Evolutionary conservation across 2,888 invertebrate species (phyloP).

Genomic region (Nysson spinosus): DNA sequence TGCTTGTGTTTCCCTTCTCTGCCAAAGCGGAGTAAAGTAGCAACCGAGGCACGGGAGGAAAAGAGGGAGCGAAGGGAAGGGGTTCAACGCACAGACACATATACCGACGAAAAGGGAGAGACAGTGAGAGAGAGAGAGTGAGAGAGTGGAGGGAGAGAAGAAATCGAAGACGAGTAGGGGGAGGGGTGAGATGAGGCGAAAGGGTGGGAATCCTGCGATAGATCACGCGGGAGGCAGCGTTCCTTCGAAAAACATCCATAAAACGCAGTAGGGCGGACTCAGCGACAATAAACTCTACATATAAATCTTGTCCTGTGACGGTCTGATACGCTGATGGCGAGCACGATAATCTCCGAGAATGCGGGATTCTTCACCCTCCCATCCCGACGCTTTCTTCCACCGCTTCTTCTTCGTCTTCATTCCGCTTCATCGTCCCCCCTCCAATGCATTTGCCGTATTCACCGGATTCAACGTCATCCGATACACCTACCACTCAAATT

Average conservation of each 20-base stretch:
- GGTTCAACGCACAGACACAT: too few species aligned
- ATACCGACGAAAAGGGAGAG: too few species aligned
- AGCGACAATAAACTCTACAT: conserved; percentile 78
- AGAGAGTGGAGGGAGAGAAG: conserved; percentile 33
- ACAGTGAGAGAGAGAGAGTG: conserved; percentile 35
- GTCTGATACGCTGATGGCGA: conserved; percentile 78
- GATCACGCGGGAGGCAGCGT: conserved; percentile 76
- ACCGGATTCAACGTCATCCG: conserved; percentile 9
- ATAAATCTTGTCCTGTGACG: conserved; percentile 78
- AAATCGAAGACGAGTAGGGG: conserved; percentile 38
- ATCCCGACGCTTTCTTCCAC: conserved; percentile 48
- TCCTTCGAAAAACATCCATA: conserved; percentile 78
- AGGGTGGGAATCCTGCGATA: conserved; percentile 71
- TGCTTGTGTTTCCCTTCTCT: conserved; percentile 60
- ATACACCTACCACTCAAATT: neutral
- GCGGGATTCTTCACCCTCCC: conserved; percentile 72
- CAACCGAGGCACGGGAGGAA: too few species aligned
- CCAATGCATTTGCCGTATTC: neutral
- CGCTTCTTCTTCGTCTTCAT: conserved; percentile 33
- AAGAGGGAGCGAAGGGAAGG: conserved; percentile 14
- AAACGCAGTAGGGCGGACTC: conserved; percentile 78
- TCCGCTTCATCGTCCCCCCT: conserved; percentile 13
- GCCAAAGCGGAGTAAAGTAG: conserved; percentile 53
- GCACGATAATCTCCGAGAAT: conserved; percentile 78
- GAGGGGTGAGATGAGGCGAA: conserved; percentile 39